Base-by-base conservation (phyloP, 2,888 invertebrate species). In the Anoplius nigerrimus region DNA sequence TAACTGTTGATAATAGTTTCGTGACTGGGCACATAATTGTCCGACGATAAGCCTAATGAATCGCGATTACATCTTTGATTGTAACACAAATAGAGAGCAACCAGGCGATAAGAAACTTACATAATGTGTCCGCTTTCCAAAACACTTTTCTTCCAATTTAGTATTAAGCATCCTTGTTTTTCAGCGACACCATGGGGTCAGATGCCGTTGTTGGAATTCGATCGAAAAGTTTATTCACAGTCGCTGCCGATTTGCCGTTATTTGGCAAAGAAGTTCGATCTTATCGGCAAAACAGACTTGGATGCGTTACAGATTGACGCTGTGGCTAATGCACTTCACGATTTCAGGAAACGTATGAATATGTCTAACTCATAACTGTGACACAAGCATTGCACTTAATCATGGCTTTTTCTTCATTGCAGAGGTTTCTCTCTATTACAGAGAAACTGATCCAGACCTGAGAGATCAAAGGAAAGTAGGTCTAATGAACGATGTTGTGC, bases 181-280 rank as follows among this genome's bases (percentile, higher is more conserved):
- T 2, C 59, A 86, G 86, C 62, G 21, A 84, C 83, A 21, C 86
- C 86, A 1, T 87, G 79, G 56, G 86, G 87, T 2, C 86, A 87
- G 65, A 0, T 87, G 20, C 86, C 86, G 8, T 58, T 82, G 34
- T 67, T 87, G 27, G 85, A 86, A 76, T 83, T 86, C 51, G 81
- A 86, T 65, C 86, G 86, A 18, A 83, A 84, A 62, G 56, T 71
- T 3, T 85, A 82, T 45, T 61, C 82, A 48, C 86, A 86, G 72
- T 76, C 83, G 8, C 56, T 85, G 61, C 83, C 86, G 27, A 85
- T 87, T 64, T 86, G 86, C 73, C 84, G 76, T 71, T 86, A 85
- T 75, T 77, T 87, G 45, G 86, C 84, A 22, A 86, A 85, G 69
- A 78, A 84, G 66, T 73, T 81, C 58, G 77, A 84, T 69, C 72